These are phyloP conservation scores for Cyprinella venusta DNA, from an alignment of 2,797 vertebrate species.

Conservation along the genomic window DNA sequence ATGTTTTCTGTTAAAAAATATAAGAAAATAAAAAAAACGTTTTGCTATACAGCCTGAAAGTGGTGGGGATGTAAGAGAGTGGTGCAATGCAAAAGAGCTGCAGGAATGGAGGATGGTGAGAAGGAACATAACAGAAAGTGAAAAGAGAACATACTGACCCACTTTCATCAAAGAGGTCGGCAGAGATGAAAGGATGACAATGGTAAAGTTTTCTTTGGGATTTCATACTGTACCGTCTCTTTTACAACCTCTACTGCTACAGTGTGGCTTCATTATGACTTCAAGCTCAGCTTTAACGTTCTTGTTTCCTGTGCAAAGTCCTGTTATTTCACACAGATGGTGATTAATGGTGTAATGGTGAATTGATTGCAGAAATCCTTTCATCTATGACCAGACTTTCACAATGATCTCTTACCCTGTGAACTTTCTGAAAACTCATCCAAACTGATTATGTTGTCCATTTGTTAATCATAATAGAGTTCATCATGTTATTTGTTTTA, in stretches of 20 bases:
- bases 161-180: slow-evolving; percentile 37
- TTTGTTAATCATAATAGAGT: background rate
- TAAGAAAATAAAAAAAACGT: background rate
- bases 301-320: slow-evolving; percentile 14
- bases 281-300: background rate
- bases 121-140: slow-evolving; percentile 9
- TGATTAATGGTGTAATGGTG: background rate
- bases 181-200: slow-evolving; percentile 24
- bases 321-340: slow-evolving; percentile 5
- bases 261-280: background rate
- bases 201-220: background rate
- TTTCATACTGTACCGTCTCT: background rate
- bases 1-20: background rate
- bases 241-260: background rate
- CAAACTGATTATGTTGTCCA: background rate
- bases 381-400: slow-evolving; percentile 24
- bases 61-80: slow-evolving; percentile 2
- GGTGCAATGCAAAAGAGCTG: background rate
- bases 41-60: background rate
- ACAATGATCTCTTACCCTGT: background rate
- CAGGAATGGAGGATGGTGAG: background rate
- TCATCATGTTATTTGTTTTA: slow-evolving; percentile 23
- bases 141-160: slow-evolving; percentile 43
- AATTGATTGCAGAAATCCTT: slow-evolving; percentile 20
- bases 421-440: background rate